Percentiles rank a stretch among this genome's conserved stretches.
phyloP scores from a whole-genome alignment of 2,888 invertebrate genomes.

The Caenorhabditis parvicauda region DNA sequence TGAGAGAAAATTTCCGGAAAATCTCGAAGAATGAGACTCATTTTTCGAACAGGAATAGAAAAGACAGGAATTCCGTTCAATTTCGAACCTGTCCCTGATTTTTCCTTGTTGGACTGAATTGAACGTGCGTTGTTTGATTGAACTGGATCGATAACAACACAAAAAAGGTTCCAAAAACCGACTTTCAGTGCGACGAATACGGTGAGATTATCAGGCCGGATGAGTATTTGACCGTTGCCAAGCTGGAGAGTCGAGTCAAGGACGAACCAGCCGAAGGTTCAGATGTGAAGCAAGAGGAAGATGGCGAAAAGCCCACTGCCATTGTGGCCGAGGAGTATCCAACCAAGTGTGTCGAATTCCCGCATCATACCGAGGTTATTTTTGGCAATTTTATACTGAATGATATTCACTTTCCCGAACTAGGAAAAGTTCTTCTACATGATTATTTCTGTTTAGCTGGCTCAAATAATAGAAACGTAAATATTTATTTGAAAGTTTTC shows the following conservation, averaged over 20 bases:
- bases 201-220: slow-evolving; percentile 90
- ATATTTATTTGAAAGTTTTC: slow-evolving; percentile 4
- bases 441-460: not conserved
- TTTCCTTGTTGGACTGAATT: too few relatives aligned
- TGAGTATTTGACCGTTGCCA: slow-evolving; percentile 76
- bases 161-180: not conserved
- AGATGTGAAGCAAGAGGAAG: slow-evolving; percentile 22
- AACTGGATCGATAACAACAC: too few relatives aligned
- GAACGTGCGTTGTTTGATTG: not conserved
- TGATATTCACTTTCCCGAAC: not conserved
- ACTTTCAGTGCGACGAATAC: slow-evolving; percentile 84
- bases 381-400: not conserved
- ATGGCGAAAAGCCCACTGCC: slow-evolving; percentile 21
- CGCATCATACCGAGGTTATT: slow-evolving; percentile 52
- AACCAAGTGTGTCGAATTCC: slow-evolving; percentile 59
- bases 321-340: slow-evolving; percentile 49
- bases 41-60: too few relatives aligned
- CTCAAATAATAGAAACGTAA: not conserved
- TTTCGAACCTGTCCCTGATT: too few relatives aligned
- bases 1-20: too few relatives aligned
- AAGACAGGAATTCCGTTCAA: too few relatives aligned
- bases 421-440: not conserved
- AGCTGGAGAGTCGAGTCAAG: slow-evolving; percentile 68
- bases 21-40: too few relatives aligned
- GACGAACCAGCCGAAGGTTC: slow-evolving; percentile 1